Evolutionary conservation across 2,888 invertebrate genomes (phyloP).

Genomic region (Drepana falcataria): DNA sequence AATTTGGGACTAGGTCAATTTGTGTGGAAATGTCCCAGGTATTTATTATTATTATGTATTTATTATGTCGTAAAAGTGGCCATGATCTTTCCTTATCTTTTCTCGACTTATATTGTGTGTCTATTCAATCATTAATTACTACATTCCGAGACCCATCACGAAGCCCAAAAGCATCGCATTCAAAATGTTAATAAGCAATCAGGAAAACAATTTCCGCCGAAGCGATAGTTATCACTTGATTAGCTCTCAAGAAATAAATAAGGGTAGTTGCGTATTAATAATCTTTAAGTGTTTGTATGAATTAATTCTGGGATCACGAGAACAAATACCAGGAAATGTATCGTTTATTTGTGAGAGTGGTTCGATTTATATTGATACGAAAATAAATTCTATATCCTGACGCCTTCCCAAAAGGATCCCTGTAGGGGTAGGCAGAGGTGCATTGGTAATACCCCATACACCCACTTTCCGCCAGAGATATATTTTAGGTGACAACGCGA

Average conservation of each 20-base stretch:
- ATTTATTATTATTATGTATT: too few relatives aligned
- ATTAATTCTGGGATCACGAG: slow-evolving; percentile 40
- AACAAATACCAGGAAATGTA: slow-evolving; percentile 49
- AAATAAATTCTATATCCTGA: background rate
- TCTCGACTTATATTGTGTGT: too few relatives aligned
- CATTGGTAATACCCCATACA: background rate
- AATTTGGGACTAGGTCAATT: too few relatives aligned
- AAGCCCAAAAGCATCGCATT: background rate
- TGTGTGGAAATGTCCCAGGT: too few relatives aligned
- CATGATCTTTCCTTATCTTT: too few relatives aligned
- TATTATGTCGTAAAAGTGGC: too few relatives aligned
- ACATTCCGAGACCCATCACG: background rate
- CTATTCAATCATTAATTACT: too few relatives aligned
- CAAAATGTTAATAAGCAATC: slow-evolving; percentile 51
- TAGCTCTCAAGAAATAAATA: slow-evolving; percentile 41
- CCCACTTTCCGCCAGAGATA: too few relatives aligned
- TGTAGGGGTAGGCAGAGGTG: too few relatives aligned
- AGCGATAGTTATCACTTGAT: slow-evolving; percentile 45
- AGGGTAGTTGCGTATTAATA: slow-evolving; percentile 36
- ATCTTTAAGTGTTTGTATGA: slow-evolving; percentile 43
- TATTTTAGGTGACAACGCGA: too few relatives aligned
- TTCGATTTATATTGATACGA: slow-evolving; percentile 26
- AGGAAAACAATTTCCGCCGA: slow-evolving; percentile 49
- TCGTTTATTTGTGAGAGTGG: slow-evolving; percentile 27
- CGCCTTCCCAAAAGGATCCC: too few relatives aligned